A percentile compares a stretch with the other conserved stretches of the same genome.
phyloP scores from a whole-genome alignment of 2,888 invertebrate species.

The Conistra vaccinii region DNA sequence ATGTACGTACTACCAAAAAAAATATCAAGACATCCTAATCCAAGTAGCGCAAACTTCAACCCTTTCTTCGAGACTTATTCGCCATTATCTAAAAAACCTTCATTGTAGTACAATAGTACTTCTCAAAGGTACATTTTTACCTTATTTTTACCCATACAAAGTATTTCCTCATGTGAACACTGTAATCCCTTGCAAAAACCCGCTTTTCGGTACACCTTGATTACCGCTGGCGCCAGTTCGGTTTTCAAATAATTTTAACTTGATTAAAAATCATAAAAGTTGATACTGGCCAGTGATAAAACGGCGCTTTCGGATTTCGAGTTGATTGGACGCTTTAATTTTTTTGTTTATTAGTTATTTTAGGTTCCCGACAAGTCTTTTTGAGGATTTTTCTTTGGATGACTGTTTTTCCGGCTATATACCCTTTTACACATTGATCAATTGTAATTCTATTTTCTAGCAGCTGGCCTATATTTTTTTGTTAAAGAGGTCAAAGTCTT shows the following conservation, averaged over 20 bases:
- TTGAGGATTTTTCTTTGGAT: background rate
- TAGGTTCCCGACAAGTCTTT: slow-evolving; percentile 1
- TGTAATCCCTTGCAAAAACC: slow-evolving; percentile 57
- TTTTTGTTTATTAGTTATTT: slow-evolving; percentile 25
- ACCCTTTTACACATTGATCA: background rate
- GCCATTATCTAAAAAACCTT: slow-evolving; percentile 34
- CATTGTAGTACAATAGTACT: slow-evolving; percentile 21
- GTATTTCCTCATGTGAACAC: slow-evolving; percentile 40
- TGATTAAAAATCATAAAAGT: slow-evolving; percentile 71
- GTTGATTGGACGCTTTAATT: slow-evolving; percentile 57
- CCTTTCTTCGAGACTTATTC: slow-evolving; percentile 43
- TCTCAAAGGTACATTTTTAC: slow-evolving; percentile 11
- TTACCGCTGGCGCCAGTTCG: slow-evolving; percentile 64
- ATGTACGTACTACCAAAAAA: background rate
- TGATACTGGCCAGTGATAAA: slow-evolving; percentile 62
- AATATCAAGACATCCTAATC: slow-evolving; percentile 20
- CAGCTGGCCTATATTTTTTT: background rate
- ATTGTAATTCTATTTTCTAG: background rate
- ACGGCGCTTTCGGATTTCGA: slow-evolving; percentile 49
- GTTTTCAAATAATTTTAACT: slow-evolving; percentile 63
- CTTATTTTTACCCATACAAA: slow-evolving; percentile 34
- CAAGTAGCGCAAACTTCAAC: slow-evolving; percentile 48
- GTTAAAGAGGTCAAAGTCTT: background rate
- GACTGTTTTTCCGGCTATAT: background rate
- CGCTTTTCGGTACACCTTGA: slow-evolving; percentile 52